Evolutionary conservation across 2,113 vertebrate genomes (phyloP).

Genomic region (Jaculus jaculus): DNA sequence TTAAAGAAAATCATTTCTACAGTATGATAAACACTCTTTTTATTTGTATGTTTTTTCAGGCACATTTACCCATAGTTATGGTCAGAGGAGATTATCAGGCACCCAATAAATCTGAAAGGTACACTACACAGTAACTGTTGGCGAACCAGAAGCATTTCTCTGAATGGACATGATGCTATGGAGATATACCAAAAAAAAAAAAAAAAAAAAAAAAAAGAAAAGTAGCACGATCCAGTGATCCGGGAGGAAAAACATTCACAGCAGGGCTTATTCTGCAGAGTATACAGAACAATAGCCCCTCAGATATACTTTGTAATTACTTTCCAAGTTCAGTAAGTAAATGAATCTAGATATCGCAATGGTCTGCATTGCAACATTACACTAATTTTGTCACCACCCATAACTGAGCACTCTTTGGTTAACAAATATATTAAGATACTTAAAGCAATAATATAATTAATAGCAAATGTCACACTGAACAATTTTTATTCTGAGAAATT

Average conservation of each 20-base stretch:
- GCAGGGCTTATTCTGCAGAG: not conserved
- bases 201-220: not conserved
- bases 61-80: not conserved
- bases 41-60: not conserved
- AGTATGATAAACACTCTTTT: not conserved
- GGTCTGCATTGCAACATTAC: not conserved
- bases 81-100: not conserved
- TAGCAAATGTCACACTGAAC: not conserved
- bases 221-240: not conserved
- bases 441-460: not conserved
- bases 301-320: not conserved
- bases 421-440: conserved; percentile 24
- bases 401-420: not conserved
- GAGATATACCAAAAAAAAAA: not conserved
- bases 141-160: not conserved
- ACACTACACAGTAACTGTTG: not conserved
- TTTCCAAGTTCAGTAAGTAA: not conserved
- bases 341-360: not conserved
- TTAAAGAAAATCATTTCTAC: not conserved
- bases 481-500: conserved; percentile 37
- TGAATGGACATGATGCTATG: not conserved
- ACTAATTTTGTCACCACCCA: not conserved
- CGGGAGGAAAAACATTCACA: not conserved
- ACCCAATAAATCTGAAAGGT: not conserved
- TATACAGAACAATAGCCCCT: not conserved